Base-by-base conservation (phyloP, 2,797 vertebrate species). In the Podarcis siculus region DNA sequence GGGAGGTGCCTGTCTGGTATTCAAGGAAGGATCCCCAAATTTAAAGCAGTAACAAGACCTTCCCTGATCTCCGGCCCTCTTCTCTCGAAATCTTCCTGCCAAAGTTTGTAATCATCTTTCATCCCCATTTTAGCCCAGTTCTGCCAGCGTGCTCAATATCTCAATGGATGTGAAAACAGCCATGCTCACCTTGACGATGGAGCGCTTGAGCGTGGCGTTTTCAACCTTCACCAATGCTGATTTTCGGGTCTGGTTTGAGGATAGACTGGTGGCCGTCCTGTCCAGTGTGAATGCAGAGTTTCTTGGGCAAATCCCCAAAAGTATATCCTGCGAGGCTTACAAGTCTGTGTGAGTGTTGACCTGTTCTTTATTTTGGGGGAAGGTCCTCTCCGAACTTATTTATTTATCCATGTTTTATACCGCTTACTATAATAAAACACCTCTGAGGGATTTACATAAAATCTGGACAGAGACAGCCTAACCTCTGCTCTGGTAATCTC, bases 291-390 rank as follows among this genome's bases (percentile, higher is more conserved):
- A 82, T 2, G 69, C 21, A 1, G 6, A 37, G 1, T 58, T 92
- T 25, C 92, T 95, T 76, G 79, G 67, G 4, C 5, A 75, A 45
- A 90, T 95, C 35, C 90, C 94, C 8, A 23, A 69, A 4, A 79
- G 13, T 1, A 73, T 92, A 19, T 88, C 90, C 64, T 95, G 95
- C 58, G 67, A 37, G 5, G 90, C 92, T 37, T 94, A 89, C 15
- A 73, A 83, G 64, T 87, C 89, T 79, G 72, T 95, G 95, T 95
- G 90, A 95, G 95, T 95, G 71, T 58, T 77, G 21, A 15, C 23
- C 32, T 9, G 8, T 8, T 73, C n/a, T 73, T 42, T 37, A 10
- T 25, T 66, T 82, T 45, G 49, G 49, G 49, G 49, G 49, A 55
- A 55, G 13, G 49, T 55, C 49, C 49, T 13, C 49, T 55, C 49